phyloP scores from a whole-genome alignment of 2,113 vertebrate species.

The Leucopternis melanops region DNA sequence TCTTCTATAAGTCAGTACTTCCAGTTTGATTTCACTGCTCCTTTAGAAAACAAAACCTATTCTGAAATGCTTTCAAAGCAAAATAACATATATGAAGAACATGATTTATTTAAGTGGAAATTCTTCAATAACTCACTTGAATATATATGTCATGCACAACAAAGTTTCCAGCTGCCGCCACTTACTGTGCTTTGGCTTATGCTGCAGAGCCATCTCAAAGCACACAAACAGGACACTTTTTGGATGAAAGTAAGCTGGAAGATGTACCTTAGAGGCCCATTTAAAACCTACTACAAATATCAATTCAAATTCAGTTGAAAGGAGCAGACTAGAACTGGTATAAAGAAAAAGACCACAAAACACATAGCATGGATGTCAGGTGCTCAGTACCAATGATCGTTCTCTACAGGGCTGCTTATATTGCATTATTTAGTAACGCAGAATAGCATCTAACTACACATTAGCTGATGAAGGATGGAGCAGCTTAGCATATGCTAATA shows the following conservation, averaged over 20 bases:
- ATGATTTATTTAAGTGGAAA: background rate
- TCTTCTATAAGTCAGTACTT: background rate
- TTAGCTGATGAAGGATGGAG: background rate
- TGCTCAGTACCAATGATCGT: background rate
- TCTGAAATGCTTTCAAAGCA: background rate
- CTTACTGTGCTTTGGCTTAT: background rate
- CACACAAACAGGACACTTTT: background rate
- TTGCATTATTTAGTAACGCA: background rate
- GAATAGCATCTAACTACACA: background rate
- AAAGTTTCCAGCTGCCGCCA: background rate
- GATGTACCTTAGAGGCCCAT: background rate
- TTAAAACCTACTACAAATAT: background rate
- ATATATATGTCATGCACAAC: background rate
- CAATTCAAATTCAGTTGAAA: background rate
- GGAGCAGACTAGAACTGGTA: background rate
- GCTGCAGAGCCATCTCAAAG: background rate
- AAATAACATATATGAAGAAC: background rate
- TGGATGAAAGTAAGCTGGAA: background rate
- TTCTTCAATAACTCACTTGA: background rate
- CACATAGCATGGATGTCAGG: background rate
- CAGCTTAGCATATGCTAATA: background rate
- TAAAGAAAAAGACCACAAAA: background rate
- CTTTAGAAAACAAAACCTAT: background rate
- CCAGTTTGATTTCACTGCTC: background rate
- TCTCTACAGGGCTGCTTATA: background rate